Evolutionary conservation across 2,888 invertebrate genomes (phyloP).

Genomic region (Pandemis cinnamomeana): DNA sequence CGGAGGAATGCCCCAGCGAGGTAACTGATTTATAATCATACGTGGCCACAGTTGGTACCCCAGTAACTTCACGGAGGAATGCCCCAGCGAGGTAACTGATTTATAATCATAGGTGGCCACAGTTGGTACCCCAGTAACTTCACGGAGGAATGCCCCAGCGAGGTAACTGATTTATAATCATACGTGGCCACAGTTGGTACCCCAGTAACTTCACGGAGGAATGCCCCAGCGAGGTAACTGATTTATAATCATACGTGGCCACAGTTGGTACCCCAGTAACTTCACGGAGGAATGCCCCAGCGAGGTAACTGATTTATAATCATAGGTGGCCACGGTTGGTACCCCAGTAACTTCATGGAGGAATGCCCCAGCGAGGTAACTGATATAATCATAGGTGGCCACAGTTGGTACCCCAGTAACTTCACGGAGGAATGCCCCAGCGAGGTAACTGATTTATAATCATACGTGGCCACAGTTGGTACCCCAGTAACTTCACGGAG

Average conservation of each 20-base stretch:
- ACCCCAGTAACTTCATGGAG: slow-evolving; percentile 87
- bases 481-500: slow-evolving; percentile 87
- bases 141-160: slow-evolving; percentile 85
- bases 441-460: slow-evolving; percentile 83
- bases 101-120: too few relatives aligned
- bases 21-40: slow-evolving; percentile 66
- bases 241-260: too few relatives aligned
- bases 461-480: slow-evolving; percentile 57
- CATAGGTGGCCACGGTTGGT: slow-evolving; percentile 57
- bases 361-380: slow-evolving; percentile 89
- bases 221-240: slow-evolving; percentile 88
- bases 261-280: slow-evolving; percentile 85
- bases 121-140: slow-evolving; percentile 89
- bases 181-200: slow-evolving; percentile 69
- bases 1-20: slow-evolving; percentile 87
- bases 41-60: slow-evolving; percentile 83
- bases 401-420: slow-evolving; percentile 85
- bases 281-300: slow-evolving; percentile 87
- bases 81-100: slow-evolving; percentile 87
- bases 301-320: slow-evolving; percentile 83
- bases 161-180: slow-evolving; percentile 79
- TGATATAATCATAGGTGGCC: too few relatives aligned
- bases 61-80: slow-evolving; percentile 84
- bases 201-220: slow-evolving; percentile 87
- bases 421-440: slow-evolving; percentile 87